Percentiles rank a stretch among this genome's conserved stretches.
phyloP scores from a whole-genome alignment of 1,140 invertebrate genomes.

The Aphidius ervi region DNA sequence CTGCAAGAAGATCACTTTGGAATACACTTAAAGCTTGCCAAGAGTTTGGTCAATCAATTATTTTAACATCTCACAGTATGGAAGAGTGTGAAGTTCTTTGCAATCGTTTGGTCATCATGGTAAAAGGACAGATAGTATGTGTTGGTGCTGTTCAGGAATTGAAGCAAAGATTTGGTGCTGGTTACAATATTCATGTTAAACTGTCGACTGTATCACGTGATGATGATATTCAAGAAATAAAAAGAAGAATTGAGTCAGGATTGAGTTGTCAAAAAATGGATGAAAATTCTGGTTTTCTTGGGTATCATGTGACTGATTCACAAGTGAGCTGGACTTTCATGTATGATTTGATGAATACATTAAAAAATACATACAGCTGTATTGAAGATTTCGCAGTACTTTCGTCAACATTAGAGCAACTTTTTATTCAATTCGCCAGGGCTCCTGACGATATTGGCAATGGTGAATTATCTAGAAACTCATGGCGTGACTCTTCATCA shows the following conservation, averaged over 20 bases:
- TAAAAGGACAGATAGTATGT: constrained; percentile 73
- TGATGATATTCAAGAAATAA: constrained; percentile 35
- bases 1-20: constrained; percentile 76
- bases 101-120: constrained; percentile 82
- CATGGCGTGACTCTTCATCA: constrained; percentile 12
- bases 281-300: constrained; percentile 44
- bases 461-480: constrained; percentile 5
- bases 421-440: constrained; percentile 50
- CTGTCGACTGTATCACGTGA: constrained; percentile 34
- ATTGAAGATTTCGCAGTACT: constrained; percentile 49
- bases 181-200: constrained; percentile 54
- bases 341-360: constrained; percentile 44
- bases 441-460: constrained; percentile 24
- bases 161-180: constrained; percentile 57
- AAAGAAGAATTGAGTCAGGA: constrained; percentile 35
- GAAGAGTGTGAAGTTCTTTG: constrained; percentile 90
- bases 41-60: constrained; percentile 64
- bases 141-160: constrained; percentile 68
- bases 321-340: constrained; percentile 45
- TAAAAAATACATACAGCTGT: constrained; percentile 40
- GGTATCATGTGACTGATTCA: constrained; percentile 44
- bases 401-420: constrained; percentile 48
- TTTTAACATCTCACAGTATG: constrained; percentile 83
- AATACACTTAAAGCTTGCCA: constrained; percentile 62
- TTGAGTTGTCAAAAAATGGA: constrained; percentile 44